A percentile compares a stretch with the other conserved stretches of the same genome.
Evolutionary conservation across 2,888 invertebrate species (phyloP).

Genomic region (Chymomyza procnemis): DNA sequence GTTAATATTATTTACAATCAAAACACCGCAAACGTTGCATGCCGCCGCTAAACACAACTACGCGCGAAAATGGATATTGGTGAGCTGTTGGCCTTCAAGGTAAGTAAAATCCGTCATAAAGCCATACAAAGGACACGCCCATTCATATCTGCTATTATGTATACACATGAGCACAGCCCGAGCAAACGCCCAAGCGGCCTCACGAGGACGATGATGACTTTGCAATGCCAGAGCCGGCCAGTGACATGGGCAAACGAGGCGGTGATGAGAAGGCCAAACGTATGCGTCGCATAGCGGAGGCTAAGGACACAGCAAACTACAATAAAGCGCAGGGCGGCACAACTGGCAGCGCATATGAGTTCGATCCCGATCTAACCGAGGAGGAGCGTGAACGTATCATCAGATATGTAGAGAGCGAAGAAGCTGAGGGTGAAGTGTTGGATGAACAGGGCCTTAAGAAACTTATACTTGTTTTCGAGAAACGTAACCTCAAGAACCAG

Average conservation of each 20-base stretch:
- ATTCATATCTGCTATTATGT: background rate
- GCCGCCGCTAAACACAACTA: background rate
- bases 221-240: conserved; percentile 80
- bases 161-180: conserved; percentile 81
- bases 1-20: background rate
- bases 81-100: conserved; percentile 81
- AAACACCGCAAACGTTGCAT: background rate
- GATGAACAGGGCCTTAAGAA: conserved; percentile 93
- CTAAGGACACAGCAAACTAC: conserved; percentile 79
- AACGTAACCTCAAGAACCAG: conserved; percentile 94
- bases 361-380: conserved; percentile 80
- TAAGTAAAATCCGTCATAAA: conserved; percentile 54
- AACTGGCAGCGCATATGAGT: conserved; percentile 69
- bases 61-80: conserved; percentile 80
- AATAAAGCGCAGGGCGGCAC: conserved; percentile 71
- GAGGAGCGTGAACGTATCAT: conserved; percentile 89
- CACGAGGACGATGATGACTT: conserved; percentile 81
- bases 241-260: conserved; percentile 51
- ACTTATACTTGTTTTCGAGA: conserved; percentile 94
- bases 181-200: conserved; percentile 87
- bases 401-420: conserved; percentile 90
- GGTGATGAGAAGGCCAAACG: conserved; percentile 82
- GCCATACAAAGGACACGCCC: background rate
- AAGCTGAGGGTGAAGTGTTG: conserved; percentile 89
- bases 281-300: conserved; percentile 82